phyloP scores from a whole-genome alignment of 2,888 invertebrate genomes.

The Mimumesa dahlbomi region DNA sequence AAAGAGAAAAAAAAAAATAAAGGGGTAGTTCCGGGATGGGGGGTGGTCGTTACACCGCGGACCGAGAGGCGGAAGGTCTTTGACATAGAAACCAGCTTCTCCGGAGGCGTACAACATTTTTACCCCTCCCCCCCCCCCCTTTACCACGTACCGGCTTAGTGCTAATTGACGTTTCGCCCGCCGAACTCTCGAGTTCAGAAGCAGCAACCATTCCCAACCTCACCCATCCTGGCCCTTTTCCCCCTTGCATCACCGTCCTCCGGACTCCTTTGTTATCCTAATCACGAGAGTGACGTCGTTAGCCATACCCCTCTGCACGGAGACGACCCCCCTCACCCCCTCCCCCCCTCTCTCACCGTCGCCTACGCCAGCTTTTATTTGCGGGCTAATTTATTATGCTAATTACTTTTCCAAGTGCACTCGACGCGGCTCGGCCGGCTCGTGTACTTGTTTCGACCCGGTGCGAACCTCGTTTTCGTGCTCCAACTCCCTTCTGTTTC shows the following conservation, averaged over 20 bases:
- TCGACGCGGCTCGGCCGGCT: constrained; percentile 28
- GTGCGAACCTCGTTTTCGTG: constrained; percentile 30
- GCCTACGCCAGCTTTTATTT: constrained; percentile 58
- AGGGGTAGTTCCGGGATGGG: not conserved
- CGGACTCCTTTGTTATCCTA: constrained; percentile 58
- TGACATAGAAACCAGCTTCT: constrained; percentile 7
- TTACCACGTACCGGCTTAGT: too few species aligned
- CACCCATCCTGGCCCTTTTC: constrained; percentile 10
- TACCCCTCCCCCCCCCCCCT: not conserved
- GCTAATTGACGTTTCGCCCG: constrained; percentile 53
- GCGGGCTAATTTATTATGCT: constrained; percentile 72
- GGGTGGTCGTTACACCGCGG: constrained; percentile 21
- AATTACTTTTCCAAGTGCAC: constrained; percentile 69
- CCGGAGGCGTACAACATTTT: constrained; percentile 3
- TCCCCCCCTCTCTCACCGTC: constrained; percentile 31
- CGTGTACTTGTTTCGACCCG: constrained; percentile 38
- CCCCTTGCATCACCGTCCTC: not conserved
- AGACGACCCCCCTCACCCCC: too few species aligned
- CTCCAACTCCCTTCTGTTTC: not conserved
- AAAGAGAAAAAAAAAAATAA: constrained; percentile 14
- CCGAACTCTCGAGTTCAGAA: constrained; percentile 9
- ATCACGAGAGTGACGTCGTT: constrained; percentile 3
- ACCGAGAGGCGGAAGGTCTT: constrained; percentile 10
- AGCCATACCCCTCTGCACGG: constrained; percentile 11
- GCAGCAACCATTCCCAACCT: too few species aligned